Percentiles rank a stretch among this genome's conserved stretches.
Conservation (phyloP, 2,797 vertebrate species). For the Hoplostethus mediterraneus region DNA sequence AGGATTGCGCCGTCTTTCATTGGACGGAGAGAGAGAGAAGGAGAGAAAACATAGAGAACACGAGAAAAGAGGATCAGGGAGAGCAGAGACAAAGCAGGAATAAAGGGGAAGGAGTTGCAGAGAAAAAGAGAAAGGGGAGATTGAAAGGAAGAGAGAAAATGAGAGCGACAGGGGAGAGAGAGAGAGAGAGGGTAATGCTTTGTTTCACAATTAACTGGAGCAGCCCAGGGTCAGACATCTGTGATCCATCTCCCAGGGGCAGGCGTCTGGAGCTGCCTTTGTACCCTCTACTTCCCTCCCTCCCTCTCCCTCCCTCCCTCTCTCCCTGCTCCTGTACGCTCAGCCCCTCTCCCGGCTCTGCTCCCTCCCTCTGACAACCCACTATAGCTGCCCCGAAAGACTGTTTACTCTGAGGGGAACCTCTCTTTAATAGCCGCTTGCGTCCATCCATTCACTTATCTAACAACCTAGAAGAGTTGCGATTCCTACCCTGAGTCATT, state of each 20-base stretch:
- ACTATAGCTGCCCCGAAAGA: background rate
- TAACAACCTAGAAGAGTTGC: background rate
- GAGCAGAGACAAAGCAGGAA: conserved; percentile 34
- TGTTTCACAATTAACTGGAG: conserved; percentile 68
- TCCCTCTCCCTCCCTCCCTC: background rate
- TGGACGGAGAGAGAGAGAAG: conserved; percentile 16
- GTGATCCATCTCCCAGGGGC: conserved; percentile 69
- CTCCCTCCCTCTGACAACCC: background rate
- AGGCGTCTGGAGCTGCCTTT: conserved; percentile 55
- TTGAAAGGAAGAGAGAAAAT: background rate
- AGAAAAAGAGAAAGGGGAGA: conserved; percentile 5
- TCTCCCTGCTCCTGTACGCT: background rate
- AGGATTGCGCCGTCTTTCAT: conserved; percentile 33
- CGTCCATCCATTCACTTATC: conserved; percentile 9
- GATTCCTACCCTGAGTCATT: conserved; percentile 11
- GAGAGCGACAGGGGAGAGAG: background rate
- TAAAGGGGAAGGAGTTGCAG: conserved; percentile 28
- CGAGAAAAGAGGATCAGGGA: conserved; percentile 44
- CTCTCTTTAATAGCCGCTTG: conserved; percentile 28
- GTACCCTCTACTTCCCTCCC: background rate
- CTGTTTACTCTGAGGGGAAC: background rate
- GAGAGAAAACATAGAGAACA: conserved; percentile 40
- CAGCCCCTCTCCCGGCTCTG: background rate
- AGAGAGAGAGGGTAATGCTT: conserved; percentile 43
- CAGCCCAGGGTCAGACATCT: conserved; percentile 75